phyloP scores from a whole-genome alignment of 2,888 invertebrate species.

The Chrysina gloriosa region DNA sequence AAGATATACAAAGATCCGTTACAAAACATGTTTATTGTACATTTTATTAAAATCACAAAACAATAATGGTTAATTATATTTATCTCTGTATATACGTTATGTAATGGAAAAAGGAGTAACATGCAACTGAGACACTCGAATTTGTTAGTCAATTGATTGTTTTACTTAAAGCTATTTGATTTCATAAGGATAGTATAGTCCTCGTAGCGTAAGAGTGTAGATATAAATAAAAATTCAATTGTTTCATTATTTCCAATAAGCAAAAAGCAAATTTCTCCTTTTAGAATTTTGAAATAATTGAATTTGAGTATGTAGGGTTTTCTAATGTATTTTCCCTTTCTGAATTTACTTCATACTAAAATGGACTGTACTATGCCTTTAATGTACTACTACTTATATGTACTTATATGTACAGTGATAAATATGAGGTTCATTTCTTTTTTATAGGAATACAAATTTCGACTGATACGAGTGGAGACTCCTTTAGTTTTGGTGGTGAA shows the following conservation, averaged over 20 bases:
- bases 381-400: not conserved
- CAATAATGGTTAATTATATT: slow-evolving; percentile 19
- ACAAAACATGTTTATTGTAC: slow-evolving; percentile 33
- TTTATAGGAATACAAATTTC: slow-evolving; percentile 78
- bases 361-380: slow-evolving; percentile 7
- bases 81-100: not conserved
- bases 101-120: slow-evolving; percentile 20
- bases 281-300: too few species aligned
- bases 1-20: not conserved
- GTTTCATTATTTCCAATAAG: too few species aligned
- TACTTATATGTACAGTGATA: not conserved
- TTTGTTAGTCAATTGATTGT: slow-evolving; percentile 22
- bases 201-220: too few species aligned
- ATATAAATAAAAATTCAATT: too few species aligned
- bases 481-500: slow-evolving; percentile 82
- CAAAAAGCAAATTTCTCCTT: not conserved
- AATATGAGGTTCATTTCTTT: slow-evolving; percentile 39
- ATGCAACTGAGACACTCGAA: slow-evolving; percentile 10
- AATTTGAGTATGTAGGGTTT: too few species aligned
- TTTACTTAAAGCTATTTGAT: slow-evolving; percentile 10
- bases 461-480: slow-evolving; percentile 81
- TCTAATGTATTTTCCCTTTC: not conserved
- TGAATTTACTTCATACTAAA: not conserved
- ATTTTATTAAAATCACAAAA: slow-evolving; percentile 29
- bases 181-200: not conserved